Evolutionary conservation across 2,888 invertebrate species (phyloP).

Genomic region (Flabesymbios commensalis): DNA sequence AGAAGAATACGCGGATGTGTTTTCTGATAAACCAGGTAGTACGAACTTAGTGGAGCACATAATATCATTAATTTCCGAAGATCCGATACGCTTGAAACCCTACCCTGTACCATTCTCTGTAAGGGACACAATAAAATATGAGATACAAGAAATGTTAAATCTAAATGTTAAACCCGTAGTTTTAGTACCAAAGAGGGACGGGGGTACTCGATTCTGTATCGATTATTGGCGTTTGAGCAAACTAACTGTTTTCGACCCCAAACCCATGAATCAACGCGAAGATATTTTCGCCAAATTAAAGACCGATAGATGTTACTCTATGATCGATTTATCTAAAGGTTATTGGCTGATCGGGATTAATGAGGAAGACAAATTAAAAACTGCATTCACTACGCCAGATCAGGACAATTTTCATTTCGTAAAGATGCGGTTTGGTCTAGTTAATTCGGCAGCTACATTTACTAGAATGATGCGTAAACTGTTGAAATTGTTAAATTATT

Average conservation of each 20-base stretch:
- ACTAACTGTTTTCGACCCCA: neutral
- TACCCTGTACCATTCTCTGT: neutral
- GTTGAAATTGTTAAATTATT: too few relatives aligned
- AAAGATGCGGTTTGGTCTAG: constrained; percentile 4
- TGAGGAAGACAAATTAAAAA: neutral
- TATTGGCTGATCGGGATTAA: neutral
- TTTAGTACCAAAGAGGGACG: neutral
- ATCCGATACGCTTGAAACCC: neutral
- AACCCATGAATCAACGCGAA: neutral
- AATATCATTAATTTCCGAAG: neutral
- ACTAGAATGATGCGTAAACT: constrained; percentile 4
- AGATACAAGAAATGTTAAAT: neutral
- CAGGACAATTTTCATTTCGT: neutral
- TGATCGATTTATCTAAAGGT: constrained; percentile 1
- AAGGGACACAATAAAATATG: neutral
- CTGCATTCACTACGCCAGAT: neutral
- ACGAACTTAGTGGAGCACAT: too few relatives aligned
- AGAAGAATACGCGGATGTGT: too few relatives aligned
- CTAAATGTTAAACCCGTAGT: neutral
- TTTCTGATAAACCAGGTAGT: too few relatives aligned
- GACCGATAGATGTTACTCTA: neutral
- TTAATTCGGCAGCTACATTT: constrained; percentile 2
- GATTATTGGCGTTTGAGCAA: neutral
- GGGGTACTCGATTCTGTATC: neutral
- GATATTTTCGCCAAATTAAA: neutral